phyloP scores from a whole-genome alignment of 2,888 invertebrate species.

The Chalcosyrphus nemorum region DNA sequence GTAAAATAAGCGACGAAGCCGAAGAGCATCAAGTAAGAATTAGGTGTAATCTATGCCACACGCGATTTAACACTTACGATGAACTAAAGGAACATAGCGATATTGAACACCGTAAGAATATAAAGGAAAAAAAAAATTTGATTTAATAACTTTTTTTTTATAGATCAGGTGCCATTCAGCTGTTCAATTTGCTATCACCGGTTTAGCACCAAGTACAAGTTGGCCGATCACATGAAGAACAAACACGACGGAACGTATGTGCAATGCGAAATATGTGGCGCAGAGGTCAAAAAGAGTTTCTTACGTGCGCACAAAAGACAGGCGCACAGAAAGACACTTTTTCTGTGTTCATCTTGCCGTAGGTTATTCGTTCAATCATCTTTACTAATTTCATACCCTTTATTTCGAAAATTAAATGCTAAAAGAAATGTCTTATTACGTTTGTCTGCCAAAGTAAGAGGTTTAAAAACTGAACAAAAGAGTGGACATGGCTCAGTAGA shows the following conservation, averaged over 20 bases:
- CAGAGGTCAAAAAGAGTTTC: conserved; percentile 13
- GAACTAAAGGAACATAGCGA: conserved; percentile 68
- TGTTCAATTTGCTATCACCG: conserved; percentile 44
- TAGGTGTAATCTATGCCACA: conserved; percentile 70
- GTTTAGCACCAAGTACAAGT: conserved; percentile 1
- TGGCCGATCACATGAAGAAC: conserved; percentile 30
- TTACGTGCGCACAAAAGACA: conserved; percentile 45
- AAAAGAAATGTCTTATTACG: too few relatives aligned
- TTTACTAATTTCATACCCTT: too few relatives aligned
- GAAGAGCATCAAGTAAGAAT: background rate
- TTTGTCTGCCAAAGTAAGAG: too few relatives aligned
- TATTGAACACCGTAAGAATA: conserved; percentile 58
- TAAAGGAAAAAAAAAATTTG: too few relatives aligned
- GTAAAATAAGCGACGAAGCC: background rate
- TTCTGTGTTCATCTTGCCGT: conserved; percentile 74
- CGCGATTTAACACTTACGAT: conserved; percentile 31
- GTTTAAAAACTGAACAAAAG: too few relatives aligned
- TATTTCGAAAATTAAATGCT: too few relatives aligned
- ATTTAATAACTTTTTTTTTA: background rate
- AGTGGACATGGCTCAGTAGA: too few relatives aligned
- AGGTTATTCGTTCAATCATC: conserved; percentile 41
- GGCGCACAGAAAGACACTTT: conserved; percentile 33
- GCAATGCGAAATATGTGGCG: conserved; percentile 44
- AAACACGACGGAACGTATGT: conserved; percentile 19
- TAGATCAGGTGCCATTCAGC: conserved; percentile 3